Base-by-base conservation (phyloP, 2,888 invertebrate genomes). In the Phaonia tiefii region DNA sequence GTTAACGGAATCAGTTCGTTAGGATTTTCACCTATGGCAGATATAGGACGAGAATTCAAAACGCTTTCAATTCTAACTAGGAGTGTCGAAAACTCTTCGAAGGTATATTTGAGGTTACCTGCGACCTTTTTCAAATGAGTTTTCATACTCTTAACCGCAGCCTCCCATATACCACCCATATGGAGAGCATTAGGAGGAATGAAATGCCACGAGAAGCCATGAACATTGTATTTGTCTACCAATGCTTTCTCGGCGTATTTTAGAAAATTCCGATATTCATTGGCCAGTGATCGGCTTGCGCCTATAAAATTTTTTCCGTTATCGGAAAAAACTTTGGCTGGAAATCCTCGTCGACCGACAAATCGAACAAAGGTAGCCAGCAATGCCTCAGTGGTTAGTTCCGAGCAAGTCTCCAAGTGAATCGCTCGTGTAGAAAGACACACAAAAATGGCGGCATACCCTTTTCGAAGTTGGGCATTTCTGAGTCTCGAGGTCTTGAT, bases 381-480 rank as follows among this genome's bases (percentile, higher is more conserved):
- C 10, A 77, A 81, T n/a, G n/a, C n/a, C n/a, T n/a, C n/a, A n/a
- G n/a, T n/a, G n/a, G 37, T 37, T 37, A 37, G 10, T 37, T 37
- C 37, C 37, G 37, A 37, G 10, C 37, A 37, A 4, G 37, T 37
- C 37, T 37, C 37, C 5, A 37, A 44, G 26, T 83, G 78, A 7
- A 76, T 46, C 1, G 80, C 76, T 10, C 56, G 69, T 0, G 74
- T 75, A n/a, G 54, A 75, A 17, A 77, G 74, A 5, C 79, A 79
- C 1, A 77, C 60, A 49, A 83, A 80, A 1, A 83, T 46, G 7
- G 70, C 60, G 4, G 73, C 67, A 46, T 79, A 82, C 1, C 65
- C 75, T 39, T 82, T 82, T 31, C 22, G 20, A 3, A 66, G 22
- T n/a, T n/a, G 54, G 10, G 60, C 65, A 20, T 56, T 63, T 49